Conservation (phyloP, 2,888 invertebrate genomes). For the Tinea semifulvella region DNA sequence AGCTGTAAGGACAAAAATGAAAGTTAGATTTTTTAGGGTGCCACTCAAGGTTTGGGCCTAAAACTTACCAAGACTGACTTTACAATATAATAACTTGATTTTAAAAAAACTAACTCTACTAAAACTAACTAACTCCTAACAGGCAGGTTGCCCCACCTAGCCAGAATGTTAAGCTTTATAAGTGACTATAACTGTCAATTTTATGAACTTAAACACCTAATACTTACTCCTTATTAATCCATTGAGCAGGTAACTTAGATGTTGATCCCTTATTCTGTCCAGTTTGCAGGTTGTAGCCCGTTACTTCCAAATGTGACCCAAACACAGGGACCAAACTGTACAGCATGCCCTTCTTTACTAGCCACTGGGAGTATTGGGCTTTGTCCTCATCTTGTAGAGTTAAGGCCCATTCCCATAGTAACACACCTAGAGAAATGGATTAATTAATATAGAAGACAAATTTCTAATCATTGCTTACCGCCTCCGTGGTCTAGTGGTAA, state of each 20-base stretch:
- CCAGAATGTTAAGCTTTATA: too few species aligned
- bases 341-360: constrained; percentile 65
- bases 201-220: constrained; percentile 10
- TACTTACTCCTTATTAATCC: constrained; percentile 61
- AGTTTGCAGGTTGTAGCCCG: constrained; percentile 67
- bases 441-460: too few species aligned
- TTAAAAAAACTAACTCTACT: too few species aligned
- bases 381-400: constrained; percentile 43
- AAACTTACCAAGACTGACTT: too few species aligned
- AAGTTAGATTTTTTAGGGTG: too few species aligned
- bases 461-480: too few species aligned
- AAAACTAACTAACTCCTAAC: too few species aligned
- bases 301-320: constrained; percentile 72
- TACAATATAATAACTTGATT: too few species aligned
- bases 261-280: constrained; percentile 68
- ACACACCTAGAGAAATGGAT: constrained; percentile 54
- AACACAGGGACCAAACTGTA: constrained; percentile 69
- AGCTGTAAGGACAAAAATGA: constrained; percentile 60
- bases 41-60: too few species aligned
- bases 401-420: constrained; percentile 82
- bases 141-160: too few species aligned
- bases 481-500: too few species aligned
- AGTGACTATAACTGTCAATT: too few species aligned
- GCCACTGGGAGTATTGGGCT: constrained; percentile 64
- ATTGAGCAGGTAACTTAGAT: constrained; percentile 67